A percentile compares a stretch with the other conserved stretches of the same genome.
These are phyloP conservation scores for Marisa cornuarietis DNA, from an alignment of 1,140 invertebrate genomes.

Conservation along the genomic window DNA sequence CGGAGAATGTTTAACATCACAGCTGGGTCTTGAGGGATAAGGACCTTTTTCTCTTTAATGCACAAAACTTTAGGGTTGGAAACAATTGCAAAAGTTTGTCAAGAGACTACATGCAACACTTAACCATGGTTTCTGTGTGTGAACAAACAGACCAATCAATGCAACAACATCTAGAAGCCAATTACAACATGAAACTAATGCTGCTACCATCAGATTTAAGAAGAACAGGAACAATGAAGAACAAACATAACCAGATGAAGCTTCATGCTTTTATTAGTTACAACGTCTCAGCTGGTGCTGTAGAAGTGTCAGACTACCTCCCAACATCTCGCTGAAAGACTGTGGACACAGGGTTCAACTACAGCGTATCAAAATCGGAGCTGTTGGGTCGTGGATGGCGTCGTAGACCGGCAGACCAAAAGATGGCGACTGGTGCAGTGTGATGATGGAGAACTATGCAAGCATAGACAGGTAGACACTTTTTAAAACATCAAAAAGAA, in stretches of 20 bases:
- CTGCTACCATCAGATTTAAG: not conserved
- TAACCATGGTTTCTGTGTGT: too few species aligned
- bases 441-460: conserved; percentile 30
- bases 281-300: conserved; percentile 1
- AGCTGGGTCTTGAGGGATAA: too few species aligned
- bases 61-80: too few species aligned
- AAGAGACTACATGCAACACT: too few species aligned
- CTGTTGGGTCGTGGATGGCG: conserved; percentile 27
- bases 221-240: not conserved
- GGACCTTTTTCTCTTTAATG: too few species aligned
- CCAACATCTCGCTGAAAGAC: not conserved
- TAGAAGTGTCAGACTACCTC: not conserved
- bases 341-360: not conserved
- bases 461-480: conserved; percentile 7
- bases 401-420: conserved; percentile 38
- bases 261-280: not conserved
- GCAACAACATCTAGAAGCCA: too few species aligned
- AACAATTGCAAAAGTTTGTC: too few species aligned
- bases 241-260: not conserved
- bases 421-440: conserved; percentile 33
- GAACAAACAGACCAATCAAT: too few species aligned
- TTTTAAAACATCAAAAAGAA: not conserved
- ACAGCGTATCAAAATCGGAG: conserved; percentile 40
- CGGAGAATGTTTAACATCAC: too few species aligned
- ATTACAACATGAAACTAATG: not conserved